Conservation (phyloP, 2,888 invertebrate species). For the Scaptomyza cyrtandrae region DNA sequence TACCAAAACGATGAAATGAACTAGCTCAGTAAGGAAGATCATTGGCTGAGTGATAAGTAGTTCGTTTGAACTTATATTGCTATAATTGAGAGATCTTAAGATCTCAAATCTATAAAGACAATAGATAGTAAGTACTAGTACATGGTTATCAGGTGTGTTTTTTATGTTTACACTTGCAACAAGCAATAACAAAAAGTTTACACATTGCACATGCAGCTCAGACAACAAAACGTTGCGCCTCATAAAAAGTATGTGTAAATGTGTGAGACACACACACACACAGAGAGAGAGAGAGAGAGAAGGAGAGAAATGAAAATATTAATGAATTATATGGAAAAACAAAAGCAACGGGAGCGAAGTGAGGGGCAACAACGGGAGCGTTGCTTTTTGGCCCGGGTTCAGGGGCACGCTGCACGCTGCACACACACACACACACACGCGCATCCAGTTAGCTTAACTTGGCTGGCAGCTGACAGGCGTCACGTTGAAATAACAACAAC, state of each 20-base stretch:
- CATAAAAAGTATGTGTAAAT: conserved; percentile 53
- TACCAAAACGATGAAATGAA: too few relatives aligned
- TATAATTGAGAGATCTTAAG: too few relatives aligned
- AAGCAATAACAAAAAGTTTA: neutral
- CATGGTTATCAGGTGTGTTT: neutral
- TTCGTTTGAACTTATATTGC: too few relatives aligned
- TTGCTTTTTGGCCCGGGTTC: too few relatives aligned
- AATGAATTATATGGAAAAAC: conserved; percentile 84
- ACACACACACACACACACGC: neutral
- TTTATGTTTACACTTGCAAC: neutral
- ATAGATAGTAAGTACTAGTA: too few relatives aligned
- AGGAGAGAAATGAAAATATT: conserved; percentile 75
- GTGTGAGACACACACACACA: too few relatives aligned
- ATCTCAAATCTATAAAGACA: too few relatives aligned
- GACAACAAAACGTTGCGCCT: conserved; percentile 71
- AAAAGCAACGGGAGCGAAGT: conserved; percentile 51
- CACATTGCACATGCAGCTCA: conserved; percentile 71
- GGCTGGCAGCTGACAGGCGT: conserved; percentile 77
- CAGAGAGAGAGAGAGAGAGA: conserved; percentile 7
- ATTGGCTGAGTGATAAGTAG: too few relatives aligned
- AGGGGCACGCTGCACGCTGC: conserved; percentile 31
- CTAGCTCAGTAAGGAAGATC: too few relatives aligned
- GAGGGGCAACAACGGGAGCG: conserved; percentile 12
- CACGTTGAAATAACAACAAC: conserved; percentile 72
- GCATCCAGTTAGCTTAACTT: conserved; percentile 41